A percentile compares a stretch with the other conserved stretches of the same genome.
phyloP scores from a whole-genome alignment of 1,140 invertebrate species.

The Bombus terrestris region DNA sequence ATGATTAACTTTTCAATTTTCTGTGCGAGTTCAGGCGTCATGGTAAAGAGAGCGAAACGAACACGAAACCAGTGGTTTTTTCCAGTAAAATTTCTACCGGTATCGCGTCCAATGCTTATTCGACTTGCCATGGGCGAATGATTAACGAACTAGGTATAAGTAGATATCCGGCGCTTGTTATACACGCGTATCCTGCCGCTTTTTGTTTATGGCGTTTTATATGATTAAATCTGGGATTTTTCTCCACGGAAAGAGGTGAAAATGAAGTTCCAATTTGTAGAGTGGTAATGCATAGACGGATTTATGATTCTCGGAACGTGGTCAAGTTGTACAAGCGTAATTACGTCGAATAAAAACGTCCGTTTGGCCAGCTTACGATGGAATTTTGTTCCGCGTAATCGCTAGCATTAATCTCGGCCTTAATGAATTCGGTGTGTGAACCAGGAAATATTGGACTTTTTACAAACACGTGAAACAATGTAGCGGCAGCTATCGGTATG shows the following conservation, averaged over 20 bases:
- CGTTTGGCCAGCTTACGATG: neutral
- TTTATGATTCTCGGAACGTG: constrained; percentile 47
- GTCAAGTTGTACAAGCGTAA: constrained; percentile 40
- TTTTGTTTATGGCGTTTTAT: constrained; percentile 16
- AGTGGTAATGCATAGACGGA: constrained; percentile 20
- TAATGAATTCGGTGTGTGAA: too few species aligned
- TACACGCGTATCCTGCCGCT: constrained; percentile 7
- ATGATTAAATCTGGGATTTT: constrained; percentile 56
- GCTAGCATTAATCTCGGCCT: constrained; percentile 1
- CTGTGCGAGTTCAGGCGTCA: too few species aligned
- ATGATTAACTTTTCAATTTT: neutral
- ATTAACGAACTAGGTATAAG: constrained; percentile 41
- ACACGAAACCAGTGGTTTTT: constrained; percentile 15
- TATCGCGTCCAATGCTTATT: constrained; percentile 4
- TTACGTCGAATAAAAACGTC: constrained; percentile 32
- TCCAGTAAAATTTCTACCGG: neutral
- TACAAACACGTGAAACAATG: neutral
- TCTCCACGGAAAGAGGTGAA: constrained; percentile 19
- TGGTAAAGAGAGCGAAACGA: constrained; percentile 2
- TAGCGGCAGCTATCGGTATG: neutral
- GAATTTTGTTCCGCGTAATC: constrained; percentile 2
- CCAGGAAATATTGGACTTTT: neutral
- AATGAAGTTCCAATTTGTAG: constrained; percentile 30
- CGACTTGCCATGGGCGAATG: constrained; percentile 43
- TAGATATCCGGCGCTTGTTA: constrained; percentile 44